These are phyloP conservation scores for Thamnophis elegans DNA, from an alignment of 2,797 vertebrate genomes.

Conservation along the genomic window DNA sequence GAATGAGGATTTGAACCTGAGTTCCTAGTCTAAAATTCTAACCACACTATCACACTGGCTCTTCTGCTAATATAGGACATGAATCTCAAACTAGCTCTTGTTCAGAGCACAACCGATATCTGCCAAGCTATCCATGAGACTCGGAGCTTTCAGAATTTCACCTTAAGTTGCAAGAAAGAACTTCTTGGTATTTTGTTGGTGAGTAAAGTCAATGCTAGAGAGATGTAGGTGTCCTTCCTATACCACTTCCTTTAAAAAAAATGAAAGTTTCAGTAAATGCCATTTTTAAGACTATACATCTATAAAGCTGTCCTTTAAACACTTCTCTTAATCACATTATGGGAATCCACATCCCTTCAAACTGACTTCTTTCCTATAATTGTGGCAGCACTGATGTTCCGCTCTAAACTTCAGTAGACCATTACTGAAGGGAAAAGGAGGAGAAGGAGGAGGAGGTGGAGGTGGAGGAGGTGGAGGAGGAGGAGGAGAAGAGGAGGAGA, in stretches of 20 bases:
- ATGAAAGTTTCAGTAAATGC: neutral
- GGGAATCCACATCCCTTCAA: neutral
- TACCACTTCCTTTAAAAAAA: no score
- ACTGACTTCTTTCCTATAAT: neutral
- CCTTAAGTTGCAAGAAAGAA: conserved; percentile 51
- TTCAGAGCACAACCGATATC: conserved; percentile 54
- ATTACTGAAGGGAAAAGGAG: neutral
- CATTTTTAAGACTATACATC: neutral
- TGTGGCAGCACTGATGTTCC: no score
- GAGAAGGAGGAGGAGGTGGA: neutral
- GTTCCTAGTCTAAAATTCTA: neutral
- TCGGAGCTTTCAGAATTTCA: conserved; percentile 35
- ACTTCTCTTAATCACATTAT: neutral
- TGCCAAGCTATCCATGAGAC: conserved; percentile 54
- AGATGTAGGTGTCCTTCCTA: neutral
- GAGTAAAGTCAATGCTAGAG: neutral
- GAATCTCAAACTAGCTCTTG: conserved; percentile 62
- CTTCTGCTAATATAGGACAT: conserved; percentile 46
- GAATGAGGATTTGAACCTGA: neutral
- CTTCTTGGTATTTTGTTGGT: conserved; percentile 57
- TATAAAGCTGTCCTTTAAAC: neutral
- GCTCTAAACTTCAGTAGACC: neutral
- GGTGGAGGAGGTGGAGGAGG: neutral
- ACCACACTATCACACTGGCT: neutral
- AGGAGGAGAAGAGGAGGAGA: no score